These are phyloP conservation scores for Python bivittatus DNA, from an alignment of 2,113 vertebrate species.

Conservation along the genomic window DNA sequence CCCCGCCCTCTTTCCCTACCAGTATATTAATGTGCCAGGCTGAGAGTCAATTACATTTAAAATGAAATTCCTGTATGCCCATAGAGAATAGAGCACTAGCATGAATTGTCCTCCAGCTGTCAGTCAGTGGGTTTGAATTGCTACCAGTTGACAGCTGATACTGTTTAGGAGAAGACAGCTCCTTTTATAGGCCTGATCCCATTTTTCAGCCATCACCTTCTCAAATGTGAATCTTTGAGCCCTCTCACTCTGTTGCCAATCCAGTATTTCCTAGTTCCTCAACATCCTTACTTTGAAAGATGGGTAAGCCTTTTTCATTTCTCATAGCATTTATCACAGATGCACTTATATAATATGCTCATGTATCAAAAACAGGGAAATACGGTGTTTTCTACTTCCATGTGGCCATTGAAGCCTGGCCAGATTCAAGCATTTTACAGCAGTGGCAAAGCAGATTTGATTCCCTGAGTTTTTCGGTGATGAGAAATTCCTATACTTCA, in stretches of 20 bases:
- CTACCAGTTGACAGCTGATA: background rate
- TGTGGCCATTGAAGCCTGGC: background rate
- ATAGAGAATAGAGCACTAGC: background rate
- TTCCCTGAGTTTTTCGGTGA: background rate
- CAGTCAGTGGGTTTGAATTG: background rate
- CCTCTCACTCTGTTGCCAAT: background rate
- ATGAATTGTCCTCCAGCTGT: background rate
- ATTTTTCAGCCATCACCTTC: background rate
- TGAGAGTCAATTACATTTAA: background rate
- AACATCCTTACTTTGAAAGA: background rate
- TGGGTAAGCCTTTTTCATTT: background rate
- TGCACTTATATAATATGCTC: background rate
- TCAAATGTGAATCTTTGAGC: background rate
- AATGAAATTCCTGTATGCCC: background rate
- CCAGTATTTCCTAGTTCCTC: background rate
- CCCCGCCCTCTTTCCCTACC: background rate
- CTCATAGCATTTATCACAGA: background rate
- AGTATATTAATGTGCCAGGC: background rate
- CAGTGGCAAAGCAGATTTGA: background rate
- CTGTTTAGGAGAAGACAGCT: background rate
- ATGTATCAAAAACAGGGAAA: background rate
- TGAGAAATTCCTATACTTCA: background rate
- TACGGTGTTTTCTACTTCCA: background rate
- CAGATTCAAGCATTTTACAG: background rate
- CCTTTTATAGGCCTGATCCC: background rate